Evolutionary conservation across 2,888 invertebrate genomes (phyloP).

Genomic region (Azorinus chamasolen): DNA sequence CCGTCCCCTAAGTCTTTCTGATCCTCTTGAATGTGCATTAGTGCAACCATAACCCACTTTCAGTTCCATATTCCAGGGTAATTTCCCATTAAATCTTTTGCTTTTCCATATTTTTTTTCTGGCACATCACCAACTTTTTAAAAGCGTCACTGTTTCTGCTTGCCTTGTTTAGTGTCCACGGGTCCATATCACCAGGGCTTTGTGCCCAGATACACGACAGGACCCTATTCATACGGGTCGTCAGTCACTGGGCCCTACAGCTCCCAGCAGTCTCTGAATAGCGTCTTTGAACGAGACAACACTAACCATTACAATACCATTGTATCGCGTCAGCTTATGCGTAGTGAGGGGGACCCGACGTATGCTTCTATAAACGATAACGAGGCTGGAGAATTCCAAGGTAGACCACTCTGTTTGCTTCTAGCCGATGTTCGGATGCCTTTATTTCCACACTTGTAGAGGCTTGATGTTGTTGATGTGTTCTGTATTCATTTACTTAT

Average conservation of each 20-base stretch:
- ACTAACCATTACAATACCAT: constrained; percentile 64
- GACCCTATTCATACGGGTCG: constrained; percentile 44
- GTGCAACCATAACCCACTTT: too few relatives aligned
- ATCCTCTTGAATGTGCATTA: too few relatives aligned
- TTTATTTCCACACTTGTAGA: too few relatives aligned
- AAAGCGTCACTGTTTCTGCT: constrained; percentile 32
- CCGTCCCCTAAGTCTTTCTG: too few relatives aligned
- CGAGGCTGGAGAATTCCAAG: too few relatives aligned
- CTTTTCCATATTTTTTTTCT: neutral
- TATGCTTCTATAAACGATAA: constrained; percentile 78
- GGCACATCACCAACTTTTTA: constrained; percentile 1
- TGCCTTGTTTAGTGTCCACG: constrained; percentile 46
- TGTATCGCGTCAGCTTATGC: constrained; percentile 70
- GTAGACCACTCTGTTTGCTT: too few relatives aligned
- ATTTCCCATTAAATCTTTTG: too few relatives aligned
- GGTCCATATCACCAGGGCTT: constrained; percentile 32
- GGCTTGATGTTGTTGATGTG: too few relatives aligned
- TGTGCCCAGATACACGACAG: constrained; percentile 10
- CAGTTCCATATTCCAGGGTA: too few relatives aligned
- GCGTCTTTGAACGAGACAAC: constrained; percentile 61
- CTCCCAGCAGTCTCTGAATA: constrained; percentile 61
- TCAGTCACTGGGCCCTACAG: constrained; percentile 40
- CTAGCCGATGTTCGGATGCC: too few relatives aligned
- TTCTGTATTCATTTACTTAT: too few relatives aligned
- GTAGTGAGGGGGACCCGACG: constrained; percentile 73